Conservation (phyloP, 2,797 vertebrate genomes). For the Semotilus atromaculatus region DNA sequence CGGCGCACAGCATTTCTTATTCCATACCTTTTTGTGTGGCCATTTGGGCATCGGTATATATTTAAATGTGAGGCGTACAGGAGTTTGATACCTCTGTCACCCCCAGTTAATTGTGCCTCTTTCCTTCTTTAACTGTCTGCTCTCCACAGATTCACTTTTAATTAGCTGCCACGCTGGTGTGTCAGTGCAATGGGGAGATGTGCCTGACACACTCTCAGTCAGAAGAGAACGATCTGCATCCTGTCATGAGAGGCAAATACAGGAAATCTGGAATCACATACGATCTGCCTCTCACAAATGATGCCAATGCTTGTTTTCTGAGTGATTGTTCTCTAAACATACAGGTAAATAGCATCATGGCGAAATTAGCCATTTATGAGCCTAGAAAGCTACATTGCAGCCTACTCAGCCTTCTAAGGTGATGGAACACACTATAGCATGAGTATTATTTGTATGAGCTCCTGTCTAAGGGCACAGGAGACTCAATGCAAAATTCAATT, state of each 20-base stretch:
- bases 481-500: neutral
- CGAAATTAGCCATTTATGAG: neutral
- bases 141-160: conserved; percentile 55
- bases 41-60: neutral
- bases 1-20: conserved; percentile 3
- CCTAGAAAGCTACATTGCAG: neutral
- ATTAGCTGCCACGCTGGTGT: conserved; percentile 48
- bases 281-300: neutral
- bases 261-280: neutral
- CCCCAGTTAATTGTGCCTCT: conserved; percentile 50
- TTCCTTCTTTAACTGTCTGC: conserved; percentile 55
- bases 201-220: conserved; percentile 23
- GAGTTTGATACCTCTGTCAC: conserved; percentile 38
- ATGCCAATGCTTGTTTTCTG: neutral
- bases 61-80: neutral
- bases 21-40: conserved; percentile 6
- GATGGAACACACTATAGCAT: neutral
- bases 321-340: neutral
- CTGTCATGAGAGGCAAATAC: conserved; percentile 3
- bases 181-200: conserved; percentile 40
- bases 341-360: neutral
- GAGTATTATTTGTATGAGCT: neutral
- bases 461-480: neutral
- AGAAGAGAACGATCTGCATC: conserved; percentile 12
- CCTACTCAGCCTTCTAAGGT: neutral